These are phyloP conservation scores for Cordilura impudica DNA, from an alignment of 2,888 invertebrate genomes.

Conservation along the genomic window DNA sequence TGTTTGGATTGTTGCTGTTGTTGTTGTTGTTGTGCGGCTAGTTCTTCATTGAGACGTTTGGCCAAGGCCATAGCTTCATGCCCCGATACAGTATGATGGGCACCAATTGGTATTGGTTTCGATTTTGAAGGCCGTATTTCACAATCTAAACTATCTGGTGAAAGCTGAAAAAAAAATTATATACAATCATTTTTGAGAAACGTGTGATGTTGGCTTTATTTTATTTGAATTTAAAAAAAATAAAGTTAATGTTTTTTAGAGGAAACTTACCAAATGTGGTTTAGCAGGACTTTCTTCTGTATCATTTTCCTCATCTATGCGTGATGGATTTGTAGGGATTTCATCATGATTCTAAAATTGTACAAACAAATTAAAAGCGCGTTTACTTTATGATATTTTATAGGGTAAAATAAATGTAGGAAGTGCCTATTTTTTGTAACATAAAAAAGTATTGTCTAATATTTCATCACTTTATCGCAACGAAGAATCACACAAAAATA, in stretches of 20 bases:
- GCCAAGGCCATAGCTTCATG: constrained; percentile 89
- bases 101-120: constrained; percentile 86
- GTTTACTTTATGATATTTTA: no score
- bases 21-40: constrained; percentile 78
- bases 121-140: constrained; percentile 79
- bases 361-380: neutral
- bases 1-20: constrained; percentile 72
- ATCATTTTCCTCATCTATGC: constrained; percentile 87
- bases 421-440: no score
- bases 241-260: neutral
- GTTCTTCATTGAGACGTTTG: constrained; percentile 83
- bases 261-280: constrained; percentile 69
- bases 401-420: no score
- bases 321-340: constrained; percentile 79
- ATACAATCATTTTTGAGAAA: no score
- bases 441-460: no score
- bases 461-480: no score
- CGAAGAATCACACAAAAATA: no score
- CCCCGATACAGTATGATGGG: constrained; percentile 86
- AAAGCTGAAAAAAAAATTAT: constrained; percentile 22
- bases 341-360: constrained; percentile 81
- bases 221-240: no score
- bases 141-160: constrained; percentile 41
- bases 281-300: constrained; percentile 71
- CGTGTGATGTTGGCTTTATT: neutral